Evolutionary conservation across 1,140 invertebrate genomes (phyloP).

Genomic region (Drosophila baimaii): DNA sequence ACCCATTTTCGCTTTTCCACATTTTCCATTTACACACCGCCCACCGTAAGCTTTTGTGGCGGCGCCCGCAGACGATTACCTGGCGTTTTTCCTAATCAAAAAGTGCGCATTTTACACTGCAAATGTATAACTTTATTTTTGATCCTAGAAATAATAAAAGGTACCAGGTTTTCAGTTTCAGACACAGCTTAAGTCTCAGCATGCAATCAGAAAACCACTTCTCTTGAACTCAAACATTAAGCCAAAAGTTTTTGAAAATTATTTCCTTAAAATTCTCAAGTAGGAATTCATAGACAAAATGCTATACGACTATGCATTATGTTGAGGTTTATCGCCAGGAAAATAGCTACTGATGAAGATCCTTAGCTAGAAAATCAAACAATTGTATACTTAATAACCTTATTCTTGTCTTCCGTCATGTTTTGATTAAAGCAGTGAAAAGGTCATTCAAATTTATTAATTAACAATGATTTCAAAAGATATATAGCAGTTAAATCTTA

Average conservation of each 20-base stretch:
- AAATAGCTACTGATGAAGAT: no score
- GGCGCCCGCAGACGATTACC: constrained; percentile 70
- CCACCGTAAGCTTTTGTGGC: constrained; percentile 57
- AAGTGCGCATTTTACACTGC: constrained; percentile 61
- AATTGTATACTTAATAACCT: no score
- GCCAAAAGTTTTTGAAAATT: not conserved
- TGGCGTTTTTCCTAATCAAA: constrained; percentile 70
- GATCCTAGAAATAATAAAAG: no score
- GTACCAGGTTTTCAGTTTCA: no score
- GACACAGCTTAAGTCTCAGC: no score
- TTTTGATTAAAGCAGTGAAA: no score
- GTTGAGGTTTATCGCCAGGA: no score
- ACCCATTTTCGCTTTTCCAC: constrained; percentile 2
- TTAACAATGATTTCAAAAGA: not conserved
- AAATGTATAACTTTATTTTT: no score
- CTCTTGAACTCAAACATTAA: not conserved
- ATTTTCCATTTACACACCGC: not conserved
- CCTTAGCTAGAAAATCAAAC: not conserved
- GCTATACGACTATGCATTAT: no score
- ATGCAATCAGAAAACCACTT: no score
- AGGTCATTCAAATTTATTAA: no score
- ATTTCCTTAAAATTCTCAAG: not conserved
- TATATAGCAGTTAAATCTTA: not conserved
- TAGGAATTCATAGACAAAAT: not conserved
- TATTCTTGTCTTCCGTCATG: no score